Evolutionary conservation across 2,113 vertebrate genomes (phyloP).

Genomic region (Atherinomorus stipes): DNA sequence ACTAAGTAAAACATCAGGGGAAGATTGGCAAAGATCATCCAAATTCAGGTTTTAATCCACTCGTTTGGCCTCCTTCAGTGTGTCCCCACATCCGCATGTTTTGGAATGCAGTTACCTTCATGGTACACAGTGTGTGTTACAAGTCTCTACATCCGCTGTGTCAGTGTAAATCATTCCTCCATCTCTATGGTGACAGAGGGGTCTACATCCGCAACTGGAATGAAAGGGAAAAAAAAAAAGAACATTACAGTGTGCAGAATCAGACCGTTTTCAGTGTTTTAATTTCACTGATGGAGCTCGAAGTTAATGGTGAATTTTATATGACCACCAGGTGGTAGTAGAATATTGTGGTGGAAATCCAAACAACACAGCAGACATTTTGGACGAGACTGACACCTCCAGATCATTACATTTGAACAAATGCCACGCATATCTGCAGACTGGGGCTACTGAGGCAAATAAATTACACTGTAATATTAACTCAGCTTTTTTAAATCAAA

Average conservation of each 20-base stretch:
- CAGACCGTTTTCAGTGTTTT: neutral
- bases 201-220: slow-evolving; percentile 77
- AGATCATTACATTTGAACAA: slow-evolving; percentile 4
- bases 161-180: slow-evolving; percentile 69
- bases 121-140: slow-evolving; percentile 21
- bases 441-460: neutral
- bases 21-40: slow-evolving; percentile 37
- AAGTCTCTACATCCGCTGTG: slow-evolving; percentile 29
- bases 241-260: slow-evolving; percentile 2
- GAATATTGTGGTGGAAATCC: slow-evolving; percentile 3
- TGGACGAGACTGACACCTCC: neutral
- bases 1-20: slow-evolving; percentile 28
- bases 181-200: slow-evolving; percentile 80
- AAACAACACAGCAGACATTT: neutral
- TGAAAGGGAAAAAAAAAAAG: slow-evolving; percentile 1
- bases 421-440: neutral
- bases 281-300: neutral
- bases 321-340: slow-evolving; percentile 70
- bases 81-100: slow-evolving; percentile 36
- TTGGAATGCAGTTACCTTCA: slow-evolving; percentile 52
- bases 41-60: slow-evolving; percentile 39
- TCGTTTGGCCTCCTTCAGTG: slow-evolving; percentile 47
- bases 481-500: neutral
- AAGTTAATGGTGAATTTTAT: slow-evolving; percentile 1
- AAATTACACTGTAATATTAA: neutral